Evolutionary conservation across 2,797 vertebrate genomes (phyloP), one percentile per base, ranked within the genome.

Genomic region (Chanos chanos): DNA sequence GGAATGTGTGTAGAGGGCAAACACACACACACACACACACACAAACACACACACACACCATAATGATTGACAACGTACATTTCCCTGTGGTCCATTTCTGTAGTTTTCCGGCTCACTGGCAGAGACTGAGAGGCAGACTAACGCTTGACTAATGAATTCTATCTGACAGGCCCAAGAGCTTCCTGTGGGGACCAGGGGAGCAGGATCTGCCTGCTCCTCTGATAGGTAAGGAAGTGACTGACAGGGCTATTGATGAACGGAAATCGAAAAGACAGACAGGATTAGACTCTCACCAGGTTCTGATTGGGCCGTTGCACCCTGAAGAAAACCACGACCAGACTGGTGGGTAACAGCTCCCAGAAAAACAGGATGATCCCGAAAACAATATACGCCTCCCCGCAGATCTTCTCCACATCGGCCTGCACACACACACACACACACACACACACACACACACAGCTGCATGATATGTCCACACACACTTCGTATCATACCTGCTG

Each of bases 301-400:
- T 94, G 94, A 66, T 89, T 90, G 34, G 93, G 86, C 52, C 83
- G 90, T 83, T 95, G 95, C 6, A 96, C 95, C 21, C 94, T 81
- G 89, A 99, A 99, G 88, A 97, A 97, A 33, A 92, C 79, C 74
- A 96, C 92, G 66, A 99, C 89, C 0, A 94, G 84, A 2, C 89
- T 91, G 0, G 94, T 98, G 4, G 95, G 95, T 24, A 99, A 86
- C 51, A 98, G 84, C 85, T 99, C 95, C 92, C 95, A 99, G 76
- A 96, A 90, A 72, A 98, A 94, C 48, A 97, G 87, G 53, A 96
- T 92, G 53, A 96, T 90, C 39, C 93, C 95, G 27, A 98, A 98
- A 27, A 93, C 87, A 19, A 97, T 76, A 4, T 95, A 98, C 22
- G 94, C 92, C 43, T 93, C 89, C 3, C 89, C 90, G 3, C 86